phyloP scores from a whole-genome alignment of 2,888 invertebrate species.

The Chalcis sispes region DNA sequence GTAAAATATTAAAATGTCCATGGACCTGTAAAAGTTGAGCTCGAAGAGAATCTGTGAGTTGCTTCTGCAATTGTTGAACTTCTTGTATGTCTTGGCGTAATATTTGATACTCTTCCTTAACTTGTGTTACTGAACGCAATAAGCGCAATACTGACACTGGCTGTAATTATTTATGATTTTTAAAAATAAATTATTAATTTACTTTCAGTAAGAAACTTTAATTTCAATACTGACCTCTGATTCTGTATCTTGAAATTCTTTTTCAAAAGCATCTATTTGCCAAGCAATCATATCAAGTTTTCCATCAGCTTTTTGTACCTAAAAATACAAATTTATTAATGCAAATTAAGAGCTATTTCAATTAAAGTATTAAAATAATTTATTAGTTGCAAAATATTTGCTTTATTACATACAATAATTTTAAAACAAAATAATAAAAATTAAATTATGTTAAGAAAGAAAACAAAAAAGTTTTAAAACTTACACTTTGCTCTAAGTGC shows the following conservation, averaged over 20 bases:
- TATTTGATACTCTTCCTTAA: conserved; percentile 87
- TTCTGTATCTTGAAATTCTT: conserved; percentile 79
- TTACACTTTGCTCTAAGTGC: conserved; percentile 71
- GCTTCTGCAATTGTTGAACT: conserved; percentile 87
- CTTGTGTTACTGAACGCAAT: conserved; percentile 85
- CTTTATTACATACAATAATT: background rate
- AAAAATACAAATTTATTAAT: conserved; percentile 58
- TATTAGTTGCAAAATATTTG: no score
- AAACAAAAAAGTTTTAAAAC: conserved; percentile 48
- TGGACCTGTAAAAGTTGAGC: conserved; percentile 85
- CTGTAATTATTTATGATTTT: conserved; percentile 47
- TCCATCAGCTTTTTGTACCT: conserved; percentile 86
- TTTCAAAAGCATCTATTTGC: conserved; percentile 85
- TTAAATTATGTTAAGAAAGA: background rate
- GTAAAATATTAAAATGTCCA: conserved; percentile 84
- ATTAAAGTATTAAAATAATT: no score
- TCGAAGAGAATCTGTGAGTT: conserved; percentile 85
- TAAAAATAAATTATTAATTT: conserved; percentile 8
- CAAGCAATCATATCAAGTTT: conserved; percentile 85
- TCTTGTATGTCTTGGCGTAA: conserved; percentile 87
- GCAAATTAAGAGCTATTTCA: background rate
- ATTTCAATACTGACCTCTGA: conserved; percentile 71
- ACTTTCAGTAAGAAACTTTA: background rate
- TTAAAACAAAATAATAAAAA: conserved; percentile 10
- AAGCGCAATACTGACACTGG: conserved; percentile 83